A percentile compares a stretch with the other conserved stretches of the same genome.
Conservation (phyloP, 2,888 invertebrate species). For the Phania funesta region DNA sequence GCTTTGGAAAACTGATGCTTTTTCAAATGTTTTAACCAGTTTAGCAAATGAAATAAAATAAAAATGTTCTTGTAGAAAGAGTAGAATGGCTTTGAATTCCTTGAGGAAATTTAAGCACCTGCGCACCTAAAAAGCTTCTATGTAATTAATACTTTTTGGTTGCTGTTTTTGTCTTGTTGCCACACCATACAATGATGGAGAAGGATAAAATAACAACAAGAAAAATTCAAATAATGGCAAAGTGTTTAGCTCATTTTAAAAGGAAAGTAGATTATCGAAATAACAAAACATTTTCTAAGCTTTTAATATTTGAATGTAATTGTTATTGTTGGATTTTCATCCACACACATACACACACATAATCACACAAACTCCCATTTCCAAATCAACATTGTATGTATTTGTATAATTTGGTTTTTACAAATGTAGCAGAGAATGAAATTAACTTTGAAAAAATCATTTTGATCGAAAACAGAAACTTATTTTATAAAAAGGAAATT, state of each 20-base stretch:
- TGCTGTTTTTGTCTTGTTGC: conserved; percentile 6
- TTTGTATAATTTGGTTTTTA: not conserved
- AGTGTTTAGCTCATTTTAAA: conserved; percentile 61
- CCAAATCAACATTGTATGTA: not conserved
- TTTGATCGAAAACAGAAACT: conserved; percentile 49
- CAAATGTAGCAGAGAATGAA: conserved; percentile 11
- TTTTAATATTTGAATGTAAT: not conserved
- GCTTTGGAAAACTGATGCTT: conserved; percentile 50
- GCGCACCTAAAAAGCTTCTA: not conserved
- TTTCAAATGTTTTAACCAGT: conserved; percentile 43
- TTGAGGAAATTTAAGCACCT: conserved; percentile 8
- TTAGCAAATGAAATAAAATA: not conserved
- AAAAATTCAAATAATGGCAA: conserved; percentile 60
- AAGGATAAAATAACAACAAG: conserved; percentile 1
- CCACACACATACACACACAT: not conserved
- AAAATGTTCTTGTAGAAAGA: not conserved
- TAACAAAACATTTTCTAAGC: conserved; percentile 32
- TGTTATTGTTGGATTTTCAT: not conserved
- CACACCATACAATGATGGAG: conserved; percentile 2
- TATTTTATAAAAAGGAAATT: conserved; percentile 61
- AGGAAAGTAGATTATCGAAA: conserved; percentile 49
- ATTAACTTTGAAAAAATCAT: conserved; percentile 13
- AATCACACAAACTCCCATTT: not conserved
- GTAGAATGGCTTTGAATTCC: conserved; percentile 13
- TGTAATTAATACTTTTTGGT: conserved; percentile 44